A percentile compares a stretch with the other conserved stretches of the same genome.
phyloP scores from a whole-genome alignment of 1,140 invertebrate genomes.

The Sarcophaga bullata region DNA sequence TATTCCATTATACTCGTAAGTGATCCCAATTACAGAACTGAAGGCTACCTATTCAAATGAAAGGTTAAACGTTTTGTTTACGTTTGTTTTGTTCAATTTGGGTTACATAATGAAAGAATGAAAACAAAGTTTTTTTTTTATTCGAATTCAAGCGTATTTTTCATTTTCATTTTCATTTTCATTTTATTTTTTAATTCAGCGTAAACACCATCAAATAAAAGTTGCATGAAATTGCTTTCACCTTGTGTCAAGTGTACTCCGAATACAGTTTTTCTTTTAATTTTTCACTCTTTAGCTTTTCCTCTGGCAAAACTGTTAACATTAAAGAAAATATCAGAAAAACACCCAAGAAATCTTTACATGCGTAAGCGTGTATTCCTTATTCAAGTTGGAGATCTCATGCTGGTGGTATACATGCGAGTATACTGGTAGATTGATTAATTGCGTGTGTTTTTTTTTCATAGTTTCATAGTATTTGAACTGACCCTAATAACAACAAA shows the following conservation, averaged over 20 bases:
- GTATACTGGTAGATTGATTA: background rate
- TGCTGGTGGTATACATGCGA: background rate
- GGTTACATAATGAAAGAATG: no score
- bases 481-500: constrained; percentile 34
- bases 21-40: no score
- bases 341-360: background rate
- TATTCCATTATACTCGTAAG: no score
- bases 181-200: constrained; percentile 34
- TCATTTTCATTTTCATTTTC: background rate
- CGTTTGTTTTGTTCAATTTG: no score
- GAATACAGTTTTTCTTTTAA: background rate
- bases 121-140: no score
- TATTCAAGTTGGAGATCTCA: no score
- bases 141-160: no score
- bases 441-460: background rate
- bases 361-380: background rate
- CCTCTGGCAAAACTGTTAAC: background rate
- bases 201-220: constrained; percentile 38
- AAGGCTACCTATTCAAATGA: no score
- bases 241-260: constrained; percentile 22
- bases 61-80: no score
- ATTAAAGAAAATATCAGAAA: background rate
- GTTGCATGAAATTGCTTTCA: constrained; percentile 39
- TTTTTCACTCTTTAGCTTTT: background rate
- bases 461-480: constrained; percentile 20